Percentiles rank a stretch among this genome's conserved stretches.
These are phyloP conservation scores for Lepidotrigona ventralis DNA, from an alignment of 1,140 invertebrate species.

Conservation along the genomic window DNA sequence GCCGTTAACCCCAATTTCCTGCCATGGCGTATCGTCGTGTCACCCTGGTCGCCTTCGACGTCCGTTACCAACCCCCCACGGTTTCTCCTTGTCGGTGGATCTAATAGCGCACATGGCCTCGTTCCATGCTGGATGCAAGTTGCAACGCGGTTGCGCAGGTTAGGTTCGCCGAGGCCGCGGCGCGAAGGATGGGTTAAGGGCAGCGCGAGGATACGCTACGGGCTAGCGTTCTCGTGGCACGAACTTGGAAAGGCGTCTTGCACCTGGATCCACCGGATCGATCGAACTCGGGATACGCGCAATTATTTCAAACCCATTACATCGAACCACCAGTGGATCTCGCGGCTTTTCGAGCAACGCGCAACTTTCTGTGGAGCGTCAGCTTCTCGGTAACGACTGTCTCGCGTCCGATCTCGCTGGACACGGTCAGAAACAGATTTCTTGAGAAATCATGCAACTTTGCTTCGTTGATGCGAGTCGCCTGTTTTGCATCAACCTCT, in stretches of 20 bases:
- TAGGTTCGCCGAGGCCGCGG: constrained; percentile 24
- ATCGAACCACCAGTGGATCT: background rate
- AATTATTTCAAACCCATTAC: background rate
- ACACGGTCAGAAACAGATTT: too few relatives aligned
- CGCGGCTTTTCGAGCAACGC: background rate
- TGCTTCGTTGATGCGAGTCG: too few relatives aligned
- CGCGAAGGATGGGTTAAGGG: constrained; percentile 45
- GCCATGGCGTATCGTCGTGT: background rate
- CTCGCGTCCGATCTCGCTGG: background rate
- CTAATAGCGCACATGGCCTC: constrained; percentile 72
- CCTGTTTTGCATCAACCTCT: too few relatives aligned
- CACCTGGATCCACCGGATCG: constrained; percentile 5
- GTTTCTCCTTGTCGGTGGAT: background rate
- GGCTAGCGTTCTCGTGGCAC: constrained; percentile 21
- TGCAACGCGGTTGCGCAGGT: constrained; percentile 64
- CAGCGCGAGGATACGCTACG: constrained; percentile 14
- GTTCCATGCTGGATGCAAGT: constrained; percentile 69
- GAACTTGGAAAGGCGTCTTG: background rate
- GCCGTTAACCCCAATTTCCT: background rate
- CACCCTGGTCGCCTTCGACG: background rate
- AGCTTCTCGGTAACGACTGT: background rate
- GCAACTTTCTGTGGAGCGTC: too few relatives aligned
- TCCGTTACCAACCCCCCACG: background rate
- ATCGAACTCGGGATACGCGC: background rate
- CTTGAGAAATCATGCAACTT: too few relatives aligned